Percentiles rank a stretch among this genome's conserved stretches.
These are phyloP conservation scores for Sarcophaga rosellei DNA, from an alignment of 2,888 invertebrate genomes.

Conservation along the genomic window DNA sequence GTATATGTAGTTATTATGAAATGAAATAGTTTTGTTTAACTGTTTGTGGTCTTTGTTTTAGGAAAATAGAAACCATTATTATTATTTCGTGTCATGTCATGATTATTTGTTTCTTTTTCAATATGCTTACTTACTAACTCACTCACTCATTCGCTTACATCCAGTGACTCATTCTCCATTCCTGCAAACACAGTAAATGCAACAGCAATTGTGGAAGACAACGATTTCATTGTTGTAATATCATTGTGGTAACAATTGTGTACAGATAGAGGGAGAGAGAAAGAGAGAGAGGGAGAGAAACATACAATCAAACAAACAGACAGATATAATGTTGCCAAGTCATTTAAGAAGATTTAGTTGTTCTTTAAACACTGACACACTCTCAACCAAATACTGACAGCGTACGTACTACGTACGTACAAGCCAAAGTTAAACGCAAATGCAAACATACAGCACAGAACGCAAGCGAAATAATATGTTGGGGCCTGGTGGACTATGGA, in stretches of 20 bases:
- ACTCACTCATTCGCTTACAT: background rate
- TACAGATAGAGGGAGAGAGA: background rate
- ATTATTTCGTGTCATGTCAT: slow-evolving; percentile 67
- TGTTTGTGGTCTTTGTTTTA: slow-evolving; percentile 58
- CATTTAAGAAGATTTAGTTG: slow-evolving; percentile 67
- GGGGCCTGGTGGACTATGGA: background rate
- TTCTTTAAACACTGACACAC: slow-evolving; percentile 35
- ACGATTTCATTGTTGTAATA: slow-evolving; percentile 38
- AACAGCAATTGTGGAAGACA: background rate
- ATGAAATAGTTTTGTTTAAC: slow-evolving; percentile 47
- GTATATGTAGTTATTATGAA: background rate
- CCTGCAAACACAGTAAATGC: background rate
- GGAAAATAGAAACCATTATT: slow-evolving; percentile 53
- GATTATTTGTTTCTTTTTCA: slow-evolving; percentile 67
- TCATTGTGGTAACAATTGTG: slow-evolving; percentile 60
- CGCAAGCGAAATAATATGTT: background rate
- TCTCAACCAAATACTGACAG: background rate
- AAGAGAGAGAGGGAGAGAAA: background rate
- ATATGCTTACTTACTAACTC: background rate
- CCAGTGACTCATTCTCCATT: background rate
- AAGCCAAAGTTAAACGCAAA: too few species aligned
- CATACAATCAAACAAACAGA: background rate
- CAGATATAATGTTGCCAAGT: slow-evolving; percentile 33
- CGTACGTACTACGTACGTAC: too few species aligned
- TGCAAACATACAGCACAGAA: too few species aligned